phyloP scores from a whole-genome alignment of 2,113 vertebrate species.

The Caranx ignobilis region DNA sequence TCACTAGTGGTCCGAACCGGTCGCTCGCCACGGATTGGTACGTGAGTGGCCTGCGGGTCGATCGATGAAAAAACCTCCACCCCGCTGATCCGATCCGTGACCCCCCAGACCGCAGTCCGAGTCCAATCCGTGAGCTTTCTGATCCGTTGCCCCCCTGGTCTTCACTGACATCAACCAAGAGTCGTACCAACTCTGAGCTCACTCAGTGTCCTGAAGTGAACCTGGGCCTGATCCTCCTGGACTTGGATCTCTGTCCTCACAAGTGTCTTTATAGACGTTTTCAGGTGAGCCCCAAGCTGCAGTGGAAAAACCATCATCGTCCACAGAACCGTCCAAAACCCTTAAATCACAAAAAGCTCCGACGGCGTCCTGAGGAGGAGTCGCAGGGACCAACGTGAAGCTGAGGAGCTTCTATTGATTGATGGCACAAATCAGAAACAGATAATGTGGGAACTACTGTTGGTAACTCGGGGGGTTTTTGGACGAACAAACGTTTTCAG shows the following conservation, averaged over 20 bases:
- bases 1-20: too few species aligned
- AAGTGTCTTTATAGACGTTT: neutral
- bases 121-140: too few species aligned
- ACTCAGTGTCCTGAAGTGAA: slow-evolving; percentile 1
- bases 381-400: neutral
- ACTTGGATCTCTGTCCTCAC: too few species aligned
- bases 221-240: neutral
- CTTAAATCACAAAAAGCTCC: neutral
- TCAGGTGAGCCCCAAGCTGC: neutral
- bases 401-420: neutral
- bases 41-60: too few species aligned
- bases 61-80: too few species aligned
- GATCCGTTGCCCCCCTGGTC: neutral
- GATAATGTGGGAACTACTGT: neutral
- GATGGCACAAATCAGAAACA: neutral
- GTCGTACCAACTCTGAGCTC: neutral
- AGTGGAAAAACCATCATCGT: slow-evolving; percentile 1
- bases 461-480: neutral
- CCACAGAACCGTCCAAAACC: neutral
- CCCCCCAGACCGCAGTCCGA: too few species aligned
- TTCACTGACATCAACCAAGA: neutral
- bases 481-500: neutral
- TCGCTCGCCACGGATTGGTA: too few species aligned
- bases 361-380: neutral
- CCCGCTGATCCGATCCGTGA: too few species aligned